These are phyloP conservation scores for Brachionus plicatilis DNA, from an alignment of 1,140 invertebrate species.

Conservation along the genomic window DNA sequence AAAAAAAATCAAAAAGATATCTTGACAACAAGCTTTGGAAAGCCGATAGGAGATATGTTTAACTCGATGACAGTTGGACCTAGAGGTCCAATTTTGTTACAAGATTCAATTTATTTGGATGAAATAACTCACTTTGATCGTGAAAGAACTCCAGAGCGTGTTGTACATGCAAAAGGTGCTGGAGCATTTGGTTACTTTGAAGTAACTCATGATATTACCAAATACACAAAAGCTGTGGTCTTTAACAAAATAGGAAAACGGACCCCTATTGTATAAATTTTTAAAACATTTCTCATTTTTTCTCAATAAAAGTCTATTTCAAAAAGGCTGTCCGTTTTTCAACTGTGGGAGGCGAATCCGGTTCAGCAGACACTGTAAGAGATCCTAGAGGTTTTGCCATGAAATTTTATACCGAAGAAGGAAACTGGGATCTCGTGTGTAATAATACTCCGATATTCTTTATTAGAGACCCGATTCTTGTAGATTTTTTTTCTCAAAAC, in stretches of 20 bases:
- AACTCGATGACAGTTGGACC: slow-evolving; percentile 70
- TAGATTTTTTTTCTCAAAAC: slow-evolving; percentile 49
- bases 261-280: slow-evolving; percentile 60
- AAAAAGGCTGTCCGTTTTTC: slow-evolving; percentile 71
- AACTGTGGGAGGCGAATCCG: slow-evolving; percentile 78
- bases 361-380: slow-evolving; percentile 67
- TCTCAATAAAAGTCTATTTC: not conserved
- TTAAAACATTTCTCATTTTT: not conserved
- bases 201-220: slow-evolving; percentile 80
- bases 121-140: slow-evolving; percentile 80
- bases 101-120: slow-evolving; percentile 78
- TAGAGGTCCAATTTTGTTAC: slow-evolving; percentile 76
- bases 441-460: slow-evolving; percentile 97
- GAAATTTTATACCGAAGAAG: slow-evolving; percentile 92
- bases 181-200: slow-evolving; percentile 95
- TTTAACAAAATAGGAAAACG: slow-evolving; percentile 77
- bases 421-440: slow-evolving; percentile 89
- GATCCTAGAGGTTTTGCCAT: slow-evolving; percentile 89
- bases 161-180: slow-evolving; percentile 90
- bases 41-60: slow-evolving; percentile 72
- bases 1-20: not conserved
- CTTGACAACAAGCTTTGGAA: slow-evolving; percentile 67
- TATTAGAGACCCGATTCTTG: slow-evolving; percentile 81
- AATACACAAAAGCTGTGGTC: slow-evolving; percentile 74
- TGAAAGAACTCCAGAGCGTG: slow-evolving; percentile 91